Evolutionary conservation across 2,113 vertebrate genomes (phyloP), one percentile per base, ranked within the genome.

Genomic region (Arvicanthis niloticus): DNA sequence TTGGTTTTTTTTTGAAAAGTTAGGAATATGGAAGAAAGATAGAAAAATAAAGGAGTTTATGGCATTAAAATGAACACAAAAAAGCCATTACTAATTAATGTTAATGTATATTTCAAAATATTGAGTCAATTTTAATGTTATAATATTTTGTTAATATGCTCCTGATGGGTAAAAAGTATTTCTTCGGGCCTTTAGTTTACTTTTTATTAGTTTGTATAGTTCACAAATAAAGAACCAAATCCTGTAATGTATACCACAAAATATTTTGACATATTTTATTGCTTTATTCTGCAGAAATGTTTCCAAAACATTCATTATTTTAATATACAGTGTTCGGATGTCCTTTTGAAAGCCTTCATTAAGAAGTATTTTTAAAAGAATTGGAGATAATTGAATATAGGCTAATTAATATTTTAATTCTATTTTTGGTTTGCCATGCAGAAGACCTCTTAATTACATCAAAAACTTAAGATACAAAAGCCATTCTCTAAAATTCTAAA

Each of bases 261-360:
- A 85, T 75, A 77, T n/a, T 89, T 96, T 82, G 34, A 87, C 51
- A 31, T 40, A 68, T 92, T 93, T 86, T n/a, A n/a, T n/a, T 19
- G 5, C 37, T 77, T 9, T 60, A 21, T 16, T 84, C 7, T 93
- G 29, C 9, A 73, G 3, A 91, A 1, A 81, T 67, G 1, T 73
- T 65, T 81, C 7, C 24, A 91, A 73, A 86, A 53, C 58, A 10
- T 34, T 72, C 91, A 73, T 77, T 37, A 3, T 91, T 45, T 78
- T 82, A 15, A 34, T 76, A 21, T 42, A 3, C 7, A 85, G 7
- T 26, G 10, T 1, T 67, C 13, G 58, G 34, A 86, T 1, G 2
- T 60, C 9, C 12, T 42, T 0, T 53, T 15, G 11, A 56, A 88
- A 5, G 51, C 5, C 19, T 53, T 89, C 22, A 51, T 89, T 67